Conservation (phyloP, 2,888 invertebrate species). For the Petrolisthes cinctipes region DNA sequence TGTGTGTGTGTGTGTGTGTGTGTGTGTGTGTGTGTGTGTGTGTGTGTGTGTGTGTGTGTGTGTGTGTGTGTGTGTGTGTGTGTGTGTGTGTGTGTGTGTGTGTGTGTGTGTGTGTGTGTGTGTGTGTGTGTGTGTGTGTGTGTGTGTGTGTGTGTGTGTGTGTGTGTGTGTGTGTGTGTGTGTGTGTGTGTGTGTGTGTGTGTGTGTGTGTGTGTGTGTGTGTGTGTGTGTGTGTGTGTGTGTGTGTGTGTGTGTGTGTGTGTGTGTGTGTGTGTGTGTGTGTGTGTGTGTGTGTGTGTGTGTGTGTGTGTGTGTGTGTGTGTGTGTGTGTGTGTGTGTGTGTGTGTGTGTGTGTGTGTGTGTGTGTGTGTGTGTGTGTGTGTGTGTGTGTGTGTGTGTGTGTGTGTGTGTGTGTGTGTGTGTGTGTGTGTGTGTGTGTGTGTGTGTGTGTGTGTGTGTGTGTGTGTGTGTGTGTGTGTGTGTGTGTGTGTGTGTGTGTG, state of each 20-base stretch:
- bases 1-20: not conserved
- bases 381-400: constrained; percentile 1
- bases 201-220: not conserved
- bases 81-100: not conserved
- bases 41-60: not conserved
- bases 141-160: not conserved
- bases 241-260: constrained; percentile 1
- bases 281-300: not conserved
- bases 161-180: no score
- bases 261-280: not conserved
- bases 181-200: no score
- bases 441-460: constrained; percentile 1
- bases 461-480: not conserved
- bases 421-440: not conserved
- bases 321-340: constrained; percentile 1
- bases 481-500: not conserved
- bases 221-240: not conserved
- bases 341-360: not conserved
- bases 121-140: not conserved
- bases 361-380: not conserved
- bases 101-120: not conserved
- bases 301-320: constrained; percentile 1
- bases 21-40: not conserved
- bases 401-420: not conserved
- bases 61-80: not conserved